These are phyloP conservation scores for Apodemus sylvaticus DNA, from an alignment of 2,113 vertebrate genomes.

Conservation along the genomic window DNA sequence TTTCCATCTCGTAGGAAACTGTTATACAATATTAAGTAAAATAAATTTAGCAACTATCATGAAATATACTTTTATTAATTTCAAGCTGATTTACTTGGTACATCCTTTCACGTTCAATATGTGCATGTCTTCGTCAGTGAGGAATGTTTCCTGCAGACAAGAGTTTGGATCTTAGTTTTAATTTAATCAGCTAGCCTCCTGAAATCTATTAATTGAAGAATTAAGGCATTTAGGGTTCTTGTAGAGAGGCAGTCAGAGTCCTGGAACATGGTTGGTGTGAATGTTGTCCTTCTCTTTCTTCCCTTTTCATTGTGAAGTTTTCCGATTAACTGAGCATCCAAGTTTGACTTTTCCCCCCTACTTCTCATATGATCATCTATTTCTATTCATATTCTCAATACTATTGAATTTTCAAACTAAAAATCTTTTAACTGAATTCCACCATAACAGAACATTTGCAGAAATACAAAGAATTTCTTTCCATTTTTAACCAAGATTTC, in stretches of 20 bases:
- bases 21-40: neutral
- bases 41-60: neutral
- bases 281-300: neutral
- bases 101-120: neutral
- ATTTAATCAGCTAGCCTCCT: neutral
- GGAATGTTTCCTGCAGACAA: neutral
- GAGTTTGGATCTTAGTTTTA: neutral
- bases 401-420: neutral
- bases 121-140: neutral
- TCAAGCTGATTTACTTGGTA: neutral
- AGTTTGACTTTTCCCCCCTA: neutral
- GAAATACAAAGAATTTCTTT: constrained; percentile 19
- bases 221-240: neutral
- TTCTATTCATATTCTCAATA: neutral
- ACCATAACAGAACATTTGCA: constrained; percentile 20
- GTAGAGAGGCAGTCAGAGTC: neutral
- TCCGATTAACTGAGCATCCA: neutral
- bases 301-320: neutral
- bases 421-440: constrained; percentile 8
- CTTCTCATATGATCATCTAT: neutral
- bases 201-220: neutral
- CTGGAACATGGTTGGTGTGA: neutral
- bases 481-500: neutral
- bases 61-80: neutral
- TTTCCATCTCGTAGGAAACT: neutral